Conservation (phyloP, 2,797 vertebrate genomes). For the Myripristis jacobus region DNA sequence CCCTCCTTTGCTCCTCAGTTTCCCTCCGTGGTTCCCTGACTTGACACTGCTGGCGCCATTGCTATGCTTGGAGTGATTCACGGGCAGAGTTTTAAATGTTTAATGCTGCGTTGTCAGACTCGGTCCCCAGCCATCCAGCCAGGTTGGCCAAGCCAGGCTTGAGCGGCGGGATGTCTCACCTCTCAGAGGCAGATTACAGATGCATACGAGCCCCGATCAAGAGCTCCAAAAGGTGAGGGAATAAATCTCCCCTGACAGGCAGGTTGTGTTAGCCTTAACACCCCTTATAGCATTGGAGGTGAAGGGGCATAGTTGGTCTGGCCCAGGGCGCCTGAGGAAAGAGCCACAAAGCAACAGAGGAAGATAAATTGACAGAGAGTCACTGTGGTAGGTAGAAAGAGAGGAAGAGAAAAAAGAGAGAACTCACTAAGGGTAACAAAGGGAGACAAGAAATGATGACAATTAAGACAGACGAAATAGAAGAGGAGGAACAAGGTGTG, state of each 20-base stretch:
- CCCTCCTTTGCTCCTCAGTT: constrained; percentile 22
- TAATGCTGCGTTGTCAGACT: constrained; percentile 70
- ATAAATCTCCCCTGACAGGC: constrained; percentile 75
- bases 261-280: constrained; percentile 69
- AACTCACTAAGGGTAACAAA: constrained; percentile 34
- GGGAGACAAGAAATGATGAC: constrained; percentile 20
- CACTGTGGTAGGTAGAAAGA: constrained; percentile 19
- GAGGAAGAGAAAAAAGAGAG: constrained; percentile 13
- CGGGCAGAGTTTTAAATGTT: constrained; percentile 72
- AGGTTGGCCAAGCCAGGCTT: constrained; percentile 39
- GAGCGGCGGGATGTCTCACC: constrained; percentile 59
- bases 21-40: constrained; percentile 45
- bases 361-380: constrained; percentile 41
- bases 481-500: constrained; percentile 16
- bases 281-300: constrained; percentile 49
- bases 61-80: constrained; percentile 59
- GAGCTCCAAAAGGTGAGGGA: constrained; percentile 70
- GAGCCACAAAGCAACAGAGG: constrained; percentile 24
- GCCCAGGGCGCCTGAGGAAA: constrained; percentile 38
- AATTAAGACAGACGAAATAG: constrained; percentile 32
- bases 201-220: constrained; percentile 64
- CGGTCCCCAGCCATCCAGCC: constrained; percentile 53
- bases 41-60: constrained; percentile 49
- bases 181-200: constrained; percentile 71
- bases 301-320: constrained; percentile 52